phyloP scores from a whole-genome alignment of 2,113 vertebrate genomes.

The Sphaerodactylus townsendi region DNA sequence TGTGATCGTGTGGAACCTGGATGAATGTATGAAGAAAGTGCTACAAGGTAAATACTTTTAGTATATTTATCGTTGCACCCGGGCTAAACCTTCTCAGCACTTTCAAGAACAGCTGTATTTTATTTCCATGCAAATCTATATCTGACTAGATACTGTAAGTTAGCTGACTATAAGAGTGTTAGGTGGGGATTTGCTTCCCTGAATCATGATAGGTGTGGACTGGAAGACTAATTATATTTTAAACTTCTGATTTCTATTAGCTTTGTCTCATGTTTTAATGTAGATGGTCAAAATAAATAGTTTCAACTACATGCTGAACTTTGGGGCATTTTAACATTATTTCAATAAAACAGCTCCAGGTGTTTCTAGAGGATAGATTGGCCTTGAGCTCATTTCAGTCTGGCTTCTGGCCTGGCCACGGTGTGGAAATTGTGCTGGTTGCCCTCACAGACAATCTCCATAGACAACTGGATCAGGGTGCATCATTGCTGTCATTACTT shows the following conservation, averaged over 20 bases:
- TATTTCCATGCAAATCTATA: background rate
- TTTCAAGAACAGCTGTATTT: background rate
- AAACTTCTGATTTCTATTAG: background rate
- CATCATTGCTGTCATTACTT: too few relatives aligned
- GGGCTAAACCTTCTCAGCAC: background rate
- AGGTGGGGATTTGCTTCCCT: background rate
- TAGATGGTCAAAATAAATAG: background rate
- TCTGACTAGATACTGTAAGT: background rate
- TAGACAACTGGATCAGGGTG: too few relatives aligned
- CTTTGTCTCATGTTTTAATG: background rate
- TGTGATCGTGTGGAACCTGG: slow-evolving; percentile 83
- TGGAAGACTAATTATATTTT: background rate
- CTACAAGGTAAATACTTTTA: slow-evolving; percentile 70
- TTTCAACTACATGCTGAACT: background rate
- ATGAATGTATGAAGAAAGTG: slow-evolving; percentile 68
- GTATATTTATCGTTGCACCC: background rate
- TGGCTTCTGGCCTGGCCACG: too few relatives aligned
- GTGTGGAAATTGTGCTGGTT: too few relatives aligned
- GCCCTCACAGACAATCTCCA: too few relatives aligned
- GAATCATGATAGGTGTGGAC: background rate
- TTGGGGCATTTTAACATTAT: background rate
- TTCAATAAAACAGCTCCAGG: background rate
- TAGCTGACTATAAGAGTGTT: background rate
- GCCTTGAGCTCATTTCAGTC: too few relatives aligned
- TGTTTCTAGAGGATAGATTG: too few relatives aligned